A percentile compares a stretch with the other conserved stretches of the same genome.
Conservation (phyloP, 2,888 invertebrate species). For the Lumbricus terrestris region DNA sequence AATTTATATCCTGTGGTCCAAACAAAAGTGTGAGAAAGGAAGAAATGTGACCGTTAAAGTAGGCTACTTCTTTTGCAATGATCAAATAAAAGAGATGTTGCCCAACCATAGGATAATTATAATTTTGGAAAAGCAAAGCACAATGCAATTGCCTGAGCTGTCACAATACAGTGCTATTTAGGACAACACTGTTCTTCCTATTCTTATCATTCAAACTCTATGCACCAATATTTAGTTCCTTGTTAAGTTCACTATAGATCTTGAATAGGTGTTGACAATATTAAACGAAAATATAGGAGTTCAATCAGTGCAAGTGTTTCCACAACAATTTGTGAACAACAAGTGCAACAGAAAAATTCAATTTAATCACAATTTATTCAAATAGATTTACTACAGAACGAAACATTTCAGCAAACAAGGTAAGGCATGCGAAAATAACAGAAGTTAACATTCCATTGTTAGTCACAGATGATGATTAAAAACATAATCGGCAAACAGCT, state of each 20-base stretch:
- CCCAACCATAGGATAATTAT: too few relatives aligned
- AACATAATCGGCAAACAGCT: background rate
- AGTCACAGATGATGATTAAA: background rate
- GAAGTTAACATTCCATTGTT: background rate
- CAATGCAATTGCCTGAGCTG: too few relatives aligned
- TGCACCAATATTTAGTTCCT: too few relatives aligned
- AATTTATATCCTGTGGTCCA: too few relatives aligned
- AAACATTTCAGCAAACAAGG: background rate
- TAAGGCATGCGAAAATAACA: background rate
- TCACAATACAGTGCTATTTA: too few relatives aligned
- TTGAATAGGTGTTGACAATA: background rate
- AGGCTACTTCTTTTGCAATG: too few relatives aligned
- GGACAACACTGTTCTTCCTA: background rate
- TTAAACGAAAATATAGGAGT: background rate
- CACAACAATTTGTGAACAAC: background rate
- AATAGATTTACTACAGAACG: background rate
- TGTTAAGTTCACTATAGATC: background rate
- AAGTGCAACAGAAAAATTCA: background rate
- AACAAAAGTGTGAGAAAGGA: too few relatives aligned
- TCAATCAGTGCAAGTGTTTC: background rate
- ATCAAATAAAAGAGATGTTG: too few relatives aligned
- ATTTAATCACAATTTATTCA: conserved; percentile 3
- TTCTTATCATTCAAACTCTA: background rate
- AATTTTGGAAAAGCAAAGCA: too few relatives aligned
- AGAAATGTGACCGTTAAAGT: too few relatives aligned